Base-by-base conservation (phyloP, 2,797 vertebrate species). In the Morelia viridis region DNA sequence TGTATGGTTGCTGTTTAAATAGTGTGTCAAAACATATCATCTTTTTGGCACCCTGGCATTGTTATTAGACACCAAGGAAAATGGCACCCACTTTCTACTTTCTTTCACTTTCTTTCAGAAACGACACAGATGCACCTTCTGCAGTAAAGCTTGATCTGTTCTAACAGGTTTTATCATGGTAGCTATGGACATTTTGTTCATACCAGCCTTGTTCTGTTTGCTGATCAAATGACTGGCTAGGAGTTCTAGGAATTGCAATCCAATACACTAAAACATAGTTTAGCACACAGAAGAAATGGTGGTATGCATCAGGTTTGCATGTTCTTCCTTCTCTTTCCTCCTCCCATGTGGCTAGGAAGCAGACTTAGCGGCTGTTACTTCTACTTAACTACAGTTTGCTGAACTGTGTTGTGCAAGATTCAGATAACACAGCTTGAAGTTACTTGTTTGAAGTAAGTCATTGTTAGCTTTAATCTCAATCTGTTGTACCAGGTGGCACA, bases 151-250 rank as follows among this genome's bases (percentile, higher is more conserved):
- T 31, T 58, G 31, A 35, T 90, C 19, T 84, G 89, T n/a, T 58
- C 24, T 5, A 58, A 0, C 0, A 0, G 65, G 50, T 61, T 89
- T 65, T 85, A 28, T 90, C 19, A 9, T 28, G n/a, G 46, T 89
- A 28, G 89, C 28, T 92, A 35, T 76, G 35, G 35, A 7, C 68
- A 17, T 71, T 58, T 68, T 58, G 46, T 60, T 61, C 60, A 9
- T 50, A 1, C 5, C 28, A 6, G 1, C 28, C 12, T 24, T 91
- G 64, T 85, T 76, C 88, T 88, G 10, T n/a, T 85, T n/a, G 5
- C 41, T 76, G 35, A 76, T 10, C 2, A 76, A 76, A 76, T 76
- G 19, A 41, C 9, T 41, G 41, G 35, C 35, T 19, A 68, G 26
- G 65, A 5, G 65, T 68, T 31, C 65, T 31, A 22, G 17, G 7